These are phyloP conservation scores for Campoplex nolae DNA, from an alignment of 2,888 invertebrate species.

Conservation along the genomic window DNA sequence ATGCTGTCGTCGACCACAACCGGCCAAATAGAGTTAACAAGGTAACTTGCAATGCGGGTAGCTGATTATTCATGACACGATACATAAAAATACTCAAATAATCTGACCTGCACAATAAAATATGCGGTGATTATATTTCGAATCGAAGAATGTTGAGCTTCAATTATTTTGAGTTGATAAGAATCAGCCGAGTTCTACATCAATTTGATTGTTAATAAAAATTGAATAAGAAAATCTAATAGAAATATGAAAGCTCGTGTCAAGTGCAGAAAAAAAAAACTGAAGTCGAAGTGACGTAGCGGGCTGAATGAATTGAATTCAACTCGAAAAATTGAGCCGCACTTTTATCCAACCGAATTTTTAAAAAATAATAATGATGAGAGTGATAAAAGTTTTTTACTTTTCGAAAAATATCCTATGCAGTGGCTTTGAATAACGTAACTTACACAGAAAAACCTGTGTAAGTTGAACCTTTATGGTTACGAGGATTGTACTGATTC, in stretches of 20 bases:
- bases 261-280: too few relatives aligned
- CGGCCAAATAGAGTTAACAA: constrained; percentile 21
- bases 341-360: too few relatives aligned
- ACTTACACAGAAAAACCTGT: too few relatives aligned
- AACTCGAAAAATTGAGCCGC: too few relatives aligned
- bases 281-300: too few relatives aligned
- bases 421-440: too few relatives aligned
- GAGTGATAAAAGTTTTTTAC: too few relatives aligned
- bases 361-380: too few relatives aligned
- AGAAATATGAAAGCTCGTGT: too few relatives aligned
- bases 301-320: too few relatives aligned
- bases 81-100: constrained; percentile 9
- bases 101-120: background rate
- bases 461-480: too few relatives aligned
- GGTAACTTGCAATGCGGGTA: constrained; percentile 56
- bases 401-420: too few relatives aligned
- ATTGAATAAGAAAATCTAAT: background rate
- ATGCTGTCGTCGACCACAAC: constrained; percentile 48
- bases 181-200: background rate
- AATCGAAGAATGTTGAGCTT: background rate
- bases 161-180: background rate
- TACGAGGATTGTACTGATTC: background rate
- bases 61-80: constrained; percentile 19
- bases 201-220: background rate
- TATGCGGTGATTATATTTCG: background rate